Evolutionary conservation across 2,797 vertebrate genomes (phyloP), one percentile per base, ranked within the genome.

Genomic region (Lates japonicus): DNA sequence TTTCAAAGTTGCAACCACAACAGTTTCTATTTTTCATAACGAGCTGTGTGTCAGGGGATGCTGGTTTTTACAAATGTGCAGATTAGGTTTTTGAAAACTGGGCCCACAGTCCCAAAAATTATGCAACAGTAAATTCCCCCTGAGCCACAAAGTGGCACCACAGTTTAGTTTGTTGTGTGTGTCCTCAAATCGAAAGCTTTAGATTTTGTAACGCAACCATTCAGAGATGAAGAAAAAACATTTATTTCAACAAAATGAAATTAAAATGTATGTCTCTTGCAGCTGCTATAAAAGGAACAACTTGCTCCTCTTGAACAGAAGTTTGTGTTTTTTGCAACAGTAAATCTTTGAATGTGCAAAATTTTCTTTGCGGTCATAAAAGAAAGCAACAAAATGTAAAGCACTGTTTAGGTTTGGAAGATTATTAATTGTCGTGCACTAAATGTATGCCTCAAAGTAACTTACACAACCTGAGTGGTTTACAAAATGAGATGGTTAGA

Each of bases 81-180:
- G 0, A 13, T 31, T 9, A n/a, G 2, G 25, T 57, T 73, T 68
- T 68, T 29, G 31, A 48, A 67, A 73, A 44, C 1, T 1, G 29
- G 22, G 25, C 13, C 37, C 39, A 76, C 17, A 55, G 51, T 17
- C 13, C 57, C 10, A 46, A 22, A 72, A 4, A 35, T 13, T 19
- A 22, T 17, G 3, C 7, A 4, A 25, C 17, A 58, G 2, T 29
- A 41, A 0, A 0, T 8, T 5, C 4, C 31, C 14, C 44, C 59
- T 33, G 29, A 48, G 19, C 68, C 57, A 0, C n/a, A n/a, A 54
- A 62, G n/a, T 4, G 22, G 12, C 41, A 59, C 11, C 20, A 55
- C 52, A n/a, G 19, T 29, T 48, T 35, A 8, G 39, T 37, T 69
- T 49, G 49, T 0, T 7, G 13, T 19, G 19, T 49, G 17, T n/a